Base-by-base conservation (phyloP, 1,140 invertebrate genomes). In the Arion vulgaris region DNA sequence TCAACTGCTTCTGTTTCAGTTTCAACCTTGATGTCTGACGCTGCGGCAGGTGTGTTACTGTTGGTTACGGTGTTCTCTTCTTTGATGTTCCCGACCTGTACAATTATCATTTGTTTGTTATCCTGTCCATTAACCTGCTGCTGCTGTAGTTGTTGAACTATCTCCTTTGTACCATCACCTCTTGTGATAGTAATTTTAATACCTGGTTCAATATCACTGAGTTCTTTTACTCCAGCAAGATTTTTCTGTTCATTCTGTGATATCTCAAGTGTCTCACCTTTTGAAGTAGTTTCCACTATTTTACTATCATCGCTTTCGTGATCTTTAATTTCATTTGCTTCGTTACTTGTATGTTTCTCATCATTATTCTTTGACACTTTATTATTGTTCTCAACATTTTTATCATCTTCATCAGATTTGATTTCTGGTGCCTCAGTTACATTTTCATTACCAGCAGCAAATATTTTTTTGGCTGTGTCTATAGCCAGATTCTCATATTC, bases 401-500 rank as follows among this genome's bases (percentile, higher is more conserved):
- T 26, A 15, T 76, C 9, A 32, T 45, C 49, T 28, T 13, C 49
- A 41, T 17, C 26, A 41, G 23, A 28, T n/a, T n/a, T n/a, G 15
- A n/a, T 34, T n/a, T 69, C 26, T 19, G 7, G 5, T 39, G 9
- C 75, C 57, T 13, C 7, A 32, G 75, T 66, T n/a, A 4, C 32
- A 62, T 7, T 53, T 41, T 38, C n/a, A 49, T 28, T 77, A 1
- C 79, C 53, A 41, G 79, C 68, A 9, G 7, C 62, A 23, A 34
- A 26, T 23, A 51, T 71, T 38, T 73, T 81, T 41, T 38, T 80
- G 28, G 51, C 66, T 17, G 45, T 39, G n/a, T 73, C 45, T 7
- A 49, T 73, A 26, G 77, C 77, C 41, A 81, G 51, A 15, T 34
- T 11, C 45, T 81, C 69, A 39, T 51, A 53, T n/a, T 81, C 38